Evolutionary conservation across 2,888 invertebrate species (phyloP), one percentile per base, ranked within the genome.

Genomic region (Xylota sylvarum): DNA sequence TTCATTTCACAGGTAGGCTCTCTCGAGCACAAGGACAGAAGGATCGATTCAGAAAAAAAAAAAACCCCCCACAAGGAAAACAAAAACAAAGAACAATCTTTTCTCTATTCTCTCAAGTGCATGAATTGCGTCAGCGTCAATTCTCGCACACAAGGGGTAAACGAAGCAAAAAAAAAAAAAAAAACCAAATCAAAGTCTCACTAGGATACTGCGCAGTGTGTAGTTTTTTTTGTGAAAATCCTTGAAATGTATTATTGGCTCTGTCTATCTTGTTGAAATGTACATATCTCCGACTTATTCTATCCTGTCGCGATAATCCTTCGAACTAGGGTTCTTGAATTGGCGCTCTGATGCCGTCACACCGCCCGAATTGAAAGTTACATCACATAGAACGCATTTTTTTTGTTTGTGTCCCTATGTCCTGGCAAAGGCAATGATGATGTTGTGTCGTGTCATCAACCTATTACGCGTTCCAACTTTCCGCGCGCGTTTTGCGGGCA

Each of bases 101-200:
- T 60, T 46, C 43, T 58, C 12, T n/a, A n/a, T 10, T 40, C 14
- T 40, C 32, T 52, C 67, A 81, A 81, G 81, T 86, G 82, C 69
- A 86, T 55, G 50, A 70, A 62, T 73, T 82, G 81, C 81, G 86
- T 86, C 86, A 86, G 86, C 62, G 65, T 77, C 48, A 43, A 73
- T 23, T 27, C 69, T 46, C n/a, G 27, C 9, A 30, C 32, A 10
- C 60, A 69, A 50, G 60, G 72, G 62, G 40, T 52, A 43, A 62
- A 74, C 30, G 30, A 30, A 30, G 43, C 52, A 32, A 32, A 30
- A 48, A 4, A 32, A 46, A 40, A 43, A 77, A 70, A 32, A 32
- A 30, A 48, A 4, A 32, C 35, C 30, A 43, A 77, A 70, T 10
- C 37, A 76, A 58, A 56, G 52, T 12, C 40, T 12, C 23, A 65